These are phyloP conservation scores for Lanius ludovicianus DNA, from an alignment of 2,113 vertebrate genomes.

Conservation along the genomic window DNA sequence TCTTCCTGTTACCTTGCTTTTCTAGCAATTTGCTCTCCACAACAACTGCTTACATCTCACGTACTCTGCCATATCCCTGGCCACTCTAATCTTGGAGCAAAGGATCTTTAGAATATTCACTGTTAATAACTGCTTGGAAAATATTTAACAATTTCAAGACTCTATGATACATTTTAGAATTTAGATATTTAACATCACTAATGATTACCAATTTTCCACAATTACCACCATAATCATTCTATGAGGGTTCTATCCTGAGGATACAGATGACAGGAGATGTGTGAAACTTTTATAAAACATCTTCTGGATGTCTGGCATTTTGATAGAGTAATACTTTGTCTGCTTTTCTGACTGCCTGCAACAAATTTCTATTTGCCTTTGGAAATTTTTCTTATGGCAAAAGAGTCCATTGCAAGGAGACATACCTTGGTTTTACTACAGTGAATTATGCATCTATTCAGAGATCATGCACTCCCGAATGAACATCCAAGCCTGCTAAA, in stretches of 20 bases:
- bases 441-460: conserved; percentile 12
- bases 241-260: not conserved
- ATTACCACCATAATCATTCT: not conserved
- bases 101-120: not conserved
- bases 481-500: conserved; percentile 32
- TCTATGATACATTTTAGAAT: conserved; percentile 1
- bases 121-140: not conserved
- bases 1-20: not conserved
- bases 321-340: not conserved
- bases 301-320: not conserved
- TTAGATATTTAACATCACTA: conserved; percentile 30
- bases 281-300: not conserved
- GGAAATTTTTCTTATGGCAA: not conserved
- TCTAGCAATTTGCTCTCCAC: not conserved
- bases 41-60: not conserved
- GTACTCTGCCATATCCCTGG: not conserved
- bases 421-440: not conserved
- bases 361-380: not conserved
- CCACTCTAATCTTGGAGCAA: not conserved
- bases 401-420: not conserved
- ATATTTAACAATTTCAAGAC: conserved; percentile 13
- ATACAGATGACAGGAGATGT: not conserved
- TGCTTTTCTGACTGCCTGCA: not conserved
- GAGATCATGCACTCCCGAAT: not conserved
- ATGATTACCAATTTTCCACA: conserved; percentile 9